A percentile compares a stretch with the other conserved stretches of the same genome.
Evolutionary conservation across 2,113 vertebrate species (phyloP).

Genomic region (Archilochus colubris): DNA sequence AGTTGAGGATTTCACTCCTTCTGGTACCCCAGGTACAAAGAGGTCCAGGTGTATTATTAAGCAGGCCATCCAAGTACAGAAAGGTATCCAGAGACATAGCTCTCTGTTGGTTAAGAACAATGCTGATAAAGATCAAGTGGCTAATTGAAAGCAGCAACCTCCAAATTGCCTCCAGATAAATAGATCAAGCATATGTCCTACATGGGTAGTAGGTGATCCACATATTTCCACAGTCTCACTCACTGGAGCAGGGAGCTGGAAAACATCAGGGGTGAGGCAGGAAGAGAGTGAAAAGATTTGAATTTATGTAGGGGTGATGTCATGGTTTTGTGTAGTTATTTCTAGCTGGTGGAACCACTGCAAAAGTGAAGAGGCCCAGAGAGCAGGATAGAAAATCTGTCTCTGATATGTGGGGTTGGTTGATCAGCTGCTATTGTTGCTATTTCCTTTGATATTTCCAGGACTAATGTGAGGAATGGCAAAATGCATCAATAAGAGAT

Average conservation of each 20-base stretch:
- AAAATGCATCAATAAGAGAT: not conserved
- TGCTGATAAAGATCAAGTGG: slow-evolving; percentile 81
- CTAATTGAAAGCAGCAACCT: slow-evolving; percentile 75
- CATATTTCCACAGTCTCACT: slow-evolving; percentile 57
- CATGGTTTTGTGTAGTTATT: slow-evolving; percentile 64
- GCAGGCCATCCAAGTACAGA: slow-evolving; percentile 70
- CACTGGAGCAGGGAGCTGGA: slow-evolving; percentile 62
- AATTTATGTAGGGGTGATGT: slow-evolving; percentile 50
- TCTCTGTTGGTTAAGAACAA: slow-evolving; percentile 72
- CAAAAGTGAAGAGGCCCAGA: slow-evolving; percentile 4
- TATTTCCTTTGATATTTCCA: not conserved
- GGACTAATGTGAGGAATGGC: not conserved
- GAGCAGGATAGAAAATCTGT: not conserved
- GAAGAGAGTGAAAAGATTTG: slow-evolving; percentile 74
- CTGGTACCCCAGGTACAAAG: slow-evolving; percentile 19
- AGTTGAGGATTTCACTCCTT: slow-evolving; percentile 1
- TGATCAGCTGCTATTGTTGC: not conserved
- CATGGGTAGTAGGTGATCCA: slow-evolving; percentile 35
- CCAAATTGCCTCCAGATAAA: slow-evolving; percentile 77
- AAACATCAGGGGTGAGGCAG: slow-evolving; percentile 60
- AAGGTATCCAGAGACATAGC: slow-evolving; percentile 67
- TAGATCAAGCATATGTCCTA: slow-evolving; percentile 73
- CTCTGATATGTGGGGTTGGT: not conserved
- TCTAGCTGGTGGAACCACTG: slow-evolving; percentile 41
- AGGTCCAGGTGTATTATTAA: slow-evolving; percentile 64